Evolutionary conservation across 1,140 invertebrate species (phyloP), one percentile per base, ranked within the genome.

Genomic region (Chironomus striatipennis): DNA sequence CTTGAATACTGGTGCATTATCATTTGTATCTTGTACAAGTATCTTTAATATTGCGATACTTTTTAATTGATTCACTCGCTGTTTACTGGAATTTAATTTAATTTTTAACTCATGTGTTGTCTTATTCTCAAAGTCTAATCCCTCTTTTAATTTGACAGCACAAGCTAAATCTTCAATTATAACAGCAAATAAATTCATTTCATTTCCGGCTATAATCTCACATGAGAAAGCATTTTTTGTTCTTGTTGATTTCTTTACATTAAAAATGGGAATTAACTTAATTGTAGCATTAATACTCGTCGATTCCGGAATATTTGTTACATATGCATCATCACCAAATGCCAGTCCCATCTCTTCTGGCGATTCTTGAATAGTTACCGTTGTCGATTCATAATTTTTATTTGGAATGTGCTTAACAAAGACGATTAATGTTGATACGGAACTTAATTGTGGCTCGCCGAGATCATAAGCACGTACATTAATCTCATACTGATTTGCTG

Each of bases 301-400:
- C 0, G 80, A 91, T 81, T 96, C 94, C 0, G 89, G 87, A 0
- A 95, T 84, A 74, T 93, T 90, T 4, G 93, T 88, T 8, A 89
- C 92, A 78, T 94, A 95, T 7, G 89, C 87, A 72, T 90, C 90
- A 79, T 95, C 93, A 1, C 91, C 90, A 70, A 96, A 97, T 15
- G 90, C 89, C 21, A 95, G 80, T 6, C 91, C 91, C 3, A 92
- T 87, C 77, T 77, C 91, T 88, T 80, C 89, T 83, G 70, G 78
- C 76, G 74, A 75, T 74, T 2, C 12, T n/a, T 57, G 47, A 12
- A 57, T 76, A 78, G 17, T 57, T 12, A 15, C 12, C 5, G 47
- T 57, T 12, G 47, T 57, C 18, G 65, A 70, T 17, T 70, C 20
- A 20, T 18, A 5, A 21, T 18, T 20, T 18, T 20, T 21, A 18